Evolutionary conservation across 2,888 invertebrate species (phyloP).

Genomic region (Phengaris arion): DNA sequence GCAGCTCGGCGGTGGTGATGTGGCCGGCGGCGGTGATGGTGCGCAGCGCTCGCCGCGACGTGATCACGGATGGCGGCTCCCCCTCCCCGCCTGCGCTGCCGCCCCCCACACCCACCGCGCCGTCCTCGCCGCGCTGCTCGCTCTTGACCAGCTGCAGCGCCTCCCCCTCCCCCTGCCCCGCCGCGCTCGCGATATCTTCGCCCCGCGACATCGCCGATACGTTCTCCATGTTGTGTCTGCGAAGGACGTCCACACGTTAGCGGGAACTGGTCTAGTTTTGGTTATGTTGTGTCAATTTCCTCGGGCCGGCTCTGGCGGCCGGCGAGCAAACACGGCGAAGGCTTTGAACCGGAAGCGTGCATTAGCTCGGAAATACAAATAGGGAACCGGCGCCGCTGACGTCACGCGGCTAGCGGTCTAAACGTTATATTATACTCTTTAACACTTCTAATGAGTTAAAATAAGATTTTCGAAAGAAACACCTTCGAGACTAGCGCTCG

Average conservation of each 20-base stretch:
- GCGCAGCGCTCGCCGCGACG: conserved; percentile 76
- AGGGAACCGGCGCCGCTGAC: conserved; percentile 49
- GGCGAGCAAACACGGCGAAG: conserved; percentile 42
- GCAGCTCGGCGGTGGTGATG: conserved; percentile 63
- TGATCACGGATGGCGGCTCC: conserved; percentile 76
- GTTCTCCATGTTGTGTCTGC: conserved; percentile 52
- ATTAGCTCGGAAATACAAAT: conserved; percentile 55
- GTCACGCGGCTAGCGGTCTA: background rate
- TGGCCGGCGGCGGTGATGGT: conserved; percentile 82
- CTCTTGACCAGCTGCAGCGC: conserved; percentile 70
- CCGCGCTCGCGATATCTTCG: conserved; percentile 40
- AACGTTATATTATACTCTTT: background rate
- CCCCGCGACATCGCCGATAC: conserved; percentile 47
- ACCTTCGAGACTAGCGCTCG: too few species aligned
- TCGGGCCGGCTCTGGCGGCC: conserved; percentile 37
- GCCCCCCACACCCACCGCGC: conserved; percentile 1
- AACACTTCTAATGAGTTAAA: background rate
- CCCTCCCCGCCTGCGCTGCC: conserved; percentile 44
- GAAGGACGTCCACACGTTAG: conserved; percentile 30
- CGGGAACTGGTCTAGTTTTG: conserved; percentile 24
- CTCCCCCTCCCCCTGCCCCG: conserved; percentile 48
- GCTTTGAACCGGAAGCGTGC: conserved; percentile 58
- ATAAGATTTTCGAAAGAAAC: background rate
- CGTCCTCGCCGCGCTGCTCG: conserved; percentile 48
- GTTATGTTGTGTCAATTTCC: conserved; percentile 34